Conservation (phyloP, 2,888 invertebrate species). For the Eupelmus urozonus region DNA sequence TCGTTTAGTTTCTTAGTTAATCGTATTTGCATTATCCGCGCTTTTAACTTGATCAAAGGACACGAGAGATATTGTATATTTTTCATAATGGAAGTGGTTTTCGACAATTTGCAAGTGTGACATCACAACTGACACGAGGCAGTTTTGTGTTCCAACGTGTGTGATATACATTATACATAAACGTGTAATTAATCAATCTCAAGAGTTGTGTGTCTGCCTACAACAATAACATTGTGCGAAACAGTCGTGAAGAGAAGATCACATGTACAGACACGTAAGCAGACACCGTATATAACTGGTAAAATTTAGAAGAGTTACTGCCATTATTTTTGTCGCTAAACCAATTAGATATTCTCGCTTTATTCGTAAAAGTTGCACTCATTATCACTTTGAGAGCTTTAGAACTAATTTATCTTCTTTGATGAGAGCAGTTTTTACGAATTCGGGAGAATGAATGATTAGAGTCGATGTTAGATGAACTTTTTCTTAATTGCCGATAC, state of each 20-base stretch:
- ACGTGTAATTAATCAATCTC: not conserved
- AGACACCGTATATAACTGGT: no score
- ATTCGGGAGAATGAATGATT: not conserved
- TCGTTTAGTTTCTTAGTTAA: constrained; percentile 59
- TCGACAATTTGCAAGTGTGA: constrained; percentile 61
- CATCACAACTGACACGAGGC: constrained; percentile 40
- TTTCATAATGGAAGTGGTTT: constrained; percentile 57
- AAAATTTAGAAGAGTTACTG: constrained; percentile 43
- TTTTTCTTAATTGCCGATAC: constrained; percentile 12
- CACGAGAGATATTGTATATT: constrained; percentile 53
- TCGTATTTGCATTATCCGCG: constrained; percentile 58
- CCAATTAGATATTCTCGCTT: constrained; percentile 2
- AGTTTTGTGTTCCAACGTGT: constrained; percentile 27
- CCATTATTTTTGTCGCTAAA: constrained; percentile 51
- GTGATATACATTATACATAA: not conserved
- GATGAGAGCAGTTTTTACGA: constrained; percentile 30
- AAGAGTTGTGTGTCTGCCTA: constrained; percentile 33
- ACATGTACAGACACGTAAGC: not conserved
- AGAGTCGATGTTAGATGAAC: not conserved
- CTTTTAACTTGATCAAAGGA: constrained; percentile 55
- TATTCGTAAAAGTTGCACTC: constrained; percentile 20
- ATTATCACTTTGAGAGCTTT: constrained; percentile 5
- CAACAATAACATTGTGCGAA: constrained; percentile 1
- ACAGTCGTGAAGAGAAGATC: constrained; percentile 19
- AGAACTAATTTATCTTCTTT: constrained; percentile 5